These are phyloP conservation scores for Sandelia bainsii DNA, from an alignment of 2,797 vertebrate species.

Conservation along the genomic window DNA sequence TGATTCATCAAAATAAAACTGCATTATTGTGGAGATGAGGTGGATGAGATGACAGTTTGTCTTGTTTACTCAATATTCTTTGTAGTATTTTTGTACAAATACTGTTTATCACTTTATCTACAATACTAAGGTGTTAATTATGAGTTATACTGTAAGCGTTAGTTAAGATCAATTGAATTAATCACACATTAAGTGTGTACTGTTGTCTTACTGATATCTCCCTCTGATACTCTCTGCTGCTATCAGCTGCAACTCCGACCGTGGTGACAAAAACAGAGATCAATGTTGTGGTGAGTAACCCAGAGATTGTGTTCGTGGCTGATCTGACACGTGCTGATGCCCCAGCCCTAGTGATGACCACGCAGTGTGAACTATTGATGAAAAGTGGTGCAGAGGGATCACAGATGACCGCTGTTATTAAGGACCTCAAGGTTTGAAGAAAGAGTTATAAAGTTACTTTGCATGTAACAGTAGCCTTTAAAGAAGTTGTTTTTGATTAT, in stretches of 20 bases:
- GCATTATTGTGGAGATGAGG: not conserved
- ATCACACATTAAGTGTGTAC: not conserved
- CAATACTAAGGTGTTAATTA: too few relatives aligned
- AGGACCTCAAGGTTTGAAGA: constrained; percentile 86
- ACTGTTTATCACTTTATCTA: too few relatives aligned
- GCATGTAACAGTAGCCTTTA: not conserved
- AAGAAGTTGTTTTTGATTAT: not conserved
- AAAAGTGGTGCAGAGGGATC: constrained; percentile 84
- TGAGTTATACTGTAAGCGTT: not conserved
- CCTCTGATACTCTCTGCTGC: constrained; percentile 38
- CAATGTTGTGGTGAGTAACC: constrained; percentile 91
- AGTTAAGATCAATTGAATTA: not conserved
- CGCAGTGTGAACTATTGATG: constrained; percentile 91
- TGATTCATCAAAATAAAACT: not conserved
- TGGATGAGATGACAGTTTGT: too few relatives aligned
- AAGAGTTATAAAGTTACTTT: not conserved
- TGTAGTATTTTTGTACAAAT: too few relatives aligned
- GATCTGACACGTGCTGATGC: constrained; percentile 95
- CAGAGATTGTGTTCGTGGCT: constrained; percentile 97
- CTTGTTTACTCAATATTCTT: too few relatives aligned
- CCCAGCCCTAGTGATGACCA: constrained; percentile 93
- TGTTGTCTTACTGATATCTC: constrained; percentile 5
- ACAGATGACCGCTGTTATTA: constrained; percentile 89
- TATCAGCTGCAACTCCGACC: constrained; percentile 77
- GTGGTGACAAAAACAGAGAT: constrained; percentile 87